Conservation (phyloP, 2,797 vertebrate species). For the Enteromius fasciolatus region DNA sequence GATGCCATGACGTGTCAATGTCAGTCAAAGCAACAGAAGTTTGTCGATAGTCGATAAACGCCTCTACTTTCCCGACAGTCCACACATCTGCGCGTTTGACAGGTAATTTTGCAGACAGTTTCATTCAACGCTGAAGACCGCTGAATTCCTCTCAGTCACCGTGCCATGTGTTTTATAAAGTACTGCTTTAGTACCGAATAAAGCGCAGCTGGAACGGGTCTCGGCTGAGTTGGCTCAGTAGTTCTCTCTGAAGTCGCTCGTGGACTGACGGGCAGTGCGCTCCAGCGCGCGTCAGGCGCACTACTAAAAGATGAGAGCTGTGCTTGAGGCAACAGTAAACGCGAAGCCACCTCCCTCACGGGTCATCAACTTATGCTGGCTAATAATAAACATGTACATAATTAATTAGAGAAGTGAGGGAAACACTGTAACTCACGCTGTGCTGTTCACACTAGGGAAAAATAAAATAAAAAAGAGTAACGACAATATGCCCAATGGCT, state of each 20-base stretch:
- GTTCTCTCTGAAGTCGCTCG: slow-evolving; percentile 10
- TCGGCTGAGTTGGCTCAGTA: neutral
- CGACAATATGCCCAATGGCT: neutral
- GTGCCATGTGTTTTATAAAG: neutral
- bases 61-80: neutral
- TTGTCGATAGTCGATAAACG: slow-evolving; percentile 5
- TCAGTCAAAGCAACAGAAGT: slow-evolving; percentile 13
- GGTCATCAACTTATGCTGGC: slow-evolving; percentile 20
- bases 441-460: neutral
- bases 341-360: slow-evolving; percentile 29
- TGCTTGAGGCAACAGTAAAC: slow-evolving; percentile 9
- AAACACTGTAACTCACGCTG: neutral
- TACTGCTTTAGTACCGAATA: neutral
- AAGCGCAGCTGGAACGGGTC: neutral
- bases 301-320: slow-evolving; percentile 3
- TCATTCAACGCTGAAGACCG: slow-evolving; percentile 18
- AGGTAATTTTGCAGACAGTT: neutral
- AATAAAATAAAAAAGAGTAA: neutral
- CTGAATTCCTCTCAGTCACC: neutral
- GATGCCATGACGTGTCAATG: slow-evolving; percentile 19
- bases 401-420: slow-evolving; percentile 3
- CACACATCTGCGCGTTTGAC: slow-evolving; percentile 14
- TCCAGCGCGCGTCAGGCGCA: slow-evolving; percentile 16
- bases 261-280: neutral
- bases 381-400: slow-evolving; percentile 26